Conservation (phyloP, 1,140 invertebrate species). For the Agrilus planipennis region DNA sequence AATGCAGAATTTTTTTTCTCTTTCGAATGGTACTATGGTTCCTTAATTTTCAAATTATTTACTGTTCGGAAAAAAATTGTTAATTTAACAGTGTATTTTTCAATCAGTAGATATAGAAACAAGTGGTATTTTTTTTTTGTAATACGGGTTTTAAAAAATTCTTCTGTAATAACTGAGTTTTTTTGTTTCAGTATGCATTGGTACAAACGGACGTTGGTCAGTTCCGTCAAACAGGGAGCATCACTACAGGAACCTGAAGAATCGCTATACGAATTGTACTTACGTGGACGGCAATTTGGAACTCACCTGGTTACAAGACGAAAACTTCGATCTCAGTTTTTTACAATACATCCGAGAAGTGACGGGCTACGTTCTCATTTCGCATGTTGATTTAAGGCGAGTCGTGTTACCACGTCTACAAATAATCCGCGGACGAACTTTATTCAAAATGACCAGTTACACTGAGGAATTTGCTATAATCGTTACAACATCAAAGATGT, state of each 20-base stretch:
- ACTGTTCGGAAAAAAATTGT: too few relatives aligned
- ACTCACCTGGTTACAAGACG: constrained; percentile 83
- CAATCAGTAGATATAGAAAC: too few relatives aligned
- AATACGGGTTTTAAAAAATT: constrained; percentile 1
- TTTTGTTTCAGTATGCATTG: constrained; percentile 81
- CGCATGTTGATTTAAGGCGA: constrained; percentile 74
- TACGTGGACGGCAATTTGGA: constrained; percentile 96
- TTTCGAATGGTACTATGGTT: too few relatives aligned
- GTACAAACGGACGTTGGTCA: constrained; percentile 84
- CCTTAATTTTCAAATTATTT: too few relatives aligned
- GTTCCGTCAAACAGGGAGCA: constrained; percentile 83
- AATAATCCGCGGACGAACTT: constrained; percentile 85
- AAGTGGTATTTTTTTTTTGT: too few relatives aligned
- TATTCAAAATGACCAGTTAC: constrained; percentile 75
- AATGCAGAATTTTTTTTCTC: too few relatives aligned
- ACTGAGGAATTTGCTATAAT: constrained; percentile 77
- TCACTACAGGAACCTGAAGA: constrained; percentile 82
- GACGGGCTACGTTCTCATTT: constrained; percentile 93
- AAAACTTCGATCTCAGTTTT: constrained; percentile 78
- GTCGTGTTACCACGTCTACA: constrained; percentile 82
- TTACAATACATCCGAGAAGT: constrained; percentile 90
- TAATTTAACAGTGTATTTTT: too few relatives aligned
- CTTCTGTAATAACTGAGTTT: constrained; percentile 31
- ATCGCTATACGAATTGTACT: constrained; percentile 93
- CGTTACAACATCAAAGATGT: constrained; percentile 77